phyloP scores from a whole-genome alignment of 1,140 invertebrate genomes.

The Stenopsyche tienmushanensis region DNA sequence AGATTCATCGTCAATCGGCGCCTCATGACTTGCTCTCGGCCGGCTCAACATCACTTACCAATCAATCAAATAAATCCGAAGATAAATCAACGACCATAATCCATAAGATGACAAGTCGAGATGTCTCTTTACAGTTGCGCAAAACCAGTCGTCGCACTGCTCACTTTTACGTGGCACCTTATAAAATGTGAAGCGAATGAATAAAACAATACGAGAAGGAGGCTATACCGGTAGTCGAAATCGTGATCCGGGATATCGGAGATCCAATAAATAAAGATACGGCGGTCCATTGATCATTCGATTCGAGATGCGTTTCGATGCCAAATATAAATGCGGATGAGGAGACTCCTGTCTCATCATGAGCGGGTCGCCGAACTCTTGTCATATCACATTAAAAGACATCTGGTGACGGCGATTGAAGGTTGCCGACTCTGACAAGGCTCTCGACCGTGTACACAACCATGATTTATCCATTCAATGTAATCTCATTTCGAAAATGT shows the following conservation, averaged over 20 bases:
- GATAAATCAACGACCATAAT: slow-evolving; percentile 23
- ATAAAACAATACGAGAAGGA: neutral
- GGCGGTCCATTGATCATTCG: too few relatives aligned
- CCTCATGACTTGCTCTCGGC: neutral
- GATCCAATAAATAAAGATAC: too few relatives aligned
- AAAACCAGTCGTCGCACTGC: slow-evolving; percentile 3
- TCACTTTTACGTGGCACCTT: neutral
- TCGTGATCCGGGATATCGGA: too few relatives aligned
- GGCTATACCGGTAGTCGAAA: too few relatives aligned
- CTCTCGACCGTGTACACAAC: neutral
- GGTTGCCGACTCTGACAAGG: neutral
- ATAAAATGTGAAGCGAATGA: neutral
- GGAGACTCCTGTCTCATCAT: too few relatives aligned
- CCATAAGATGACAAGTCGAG: slow-evolving; percentile 23
- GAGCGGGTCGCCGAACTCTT: neutral
- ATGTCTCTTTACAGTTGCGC: slow-evolving; percentile 17
- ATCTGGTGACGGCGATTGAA: neutral
- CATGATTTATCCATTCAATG: neutral
- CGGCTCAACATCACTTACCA: neutral
- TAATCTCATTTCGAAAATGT: neutral
- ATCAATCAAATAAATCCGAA: slow-evolving; percentile 23
- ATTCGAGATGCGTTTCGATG: too few relatives aligned
- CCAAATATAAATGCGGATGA: too few relatives aligned
- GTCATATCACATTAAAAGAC: slow-evolving; percentile 15
- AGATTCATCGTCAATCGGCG: slow-evolving; percentile 6